Evolutionary conservation across 2,113 vertebrate genomes (phyloP).

Genomic region (Oenanthe melanoleuca): DNA sequence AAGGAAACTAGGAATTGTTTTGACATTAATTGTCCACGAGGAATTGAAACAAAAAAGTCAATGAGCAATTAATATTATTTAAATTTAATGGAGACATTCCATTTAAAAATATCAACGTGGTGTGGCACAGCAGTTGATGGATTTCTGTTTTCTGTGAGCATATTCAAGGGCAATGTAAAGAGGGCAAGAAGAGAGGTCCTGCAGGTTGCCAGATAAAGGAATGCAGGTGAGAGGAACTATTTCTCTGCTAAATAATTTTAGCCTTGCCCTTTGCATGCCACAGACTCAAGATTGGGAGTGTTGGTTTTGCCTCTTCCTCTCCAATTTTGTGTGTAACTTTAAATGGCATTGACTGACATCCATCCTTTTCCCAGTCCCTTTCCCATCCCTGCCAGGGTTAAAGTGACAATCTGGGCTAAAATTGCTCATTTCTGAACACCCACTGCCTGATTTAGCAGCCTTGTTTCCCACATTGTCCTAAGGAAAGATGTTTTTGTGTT

Average conservation of each 20-base stretch:
- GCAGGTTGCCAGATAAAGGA: not conserved
- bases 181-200: not conserved
- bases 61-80: not conserved
- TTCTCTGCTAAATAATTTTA: not conserved
- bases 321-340: not conserved
- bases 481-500: not conserved
- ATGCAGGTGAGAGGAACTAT: not conserved
- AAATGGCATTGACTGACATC: not conserved
- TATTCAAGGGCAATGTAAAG: not conserved
- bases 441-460: not conserved
- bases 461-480: not conserved
- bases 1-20: not conserved
- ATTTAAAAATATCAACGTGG: not conserved
- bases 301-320: not conserved
- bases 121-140: not conserved
- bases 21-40: not conserved
- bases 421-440: not conserved
- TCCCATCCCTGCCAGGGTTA: not conserved
- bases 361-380: not conserved
- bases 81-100: conserved; percentile 37
- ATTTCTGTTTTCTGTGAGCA: not conserved
- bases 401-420: not conserved
- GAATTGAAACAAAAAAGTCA: conserved; percentile 32
- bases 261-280: not conserved
- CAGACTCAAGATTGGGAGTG: not conserved